Evolutionary conservation across 2,797 vertebrate species (phyloP).

Genomic region (Cyprinella venusta): DNA sequence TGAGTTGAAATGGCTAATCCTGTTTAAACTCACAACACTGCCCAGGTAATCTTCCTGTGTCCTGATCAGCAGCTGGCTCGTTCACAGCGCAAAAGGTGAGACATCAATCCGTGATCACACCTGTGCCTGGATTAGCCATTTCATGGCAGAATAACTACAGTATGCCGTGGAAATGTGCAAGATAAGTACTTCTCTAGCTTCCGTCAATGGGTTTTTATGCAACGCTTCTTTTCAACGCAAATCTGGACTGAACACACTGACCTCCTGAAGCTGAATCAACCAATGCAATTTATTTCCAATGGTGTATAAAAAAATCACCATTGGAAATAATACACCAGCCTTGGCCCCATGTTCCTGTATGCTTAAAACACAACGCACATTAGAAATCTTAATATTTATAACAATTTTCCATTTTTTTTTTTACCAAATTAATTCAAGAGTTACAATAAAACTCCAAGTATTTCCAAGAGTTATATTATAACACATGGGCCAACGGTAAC

Average conservation of each 20-base stretch:
- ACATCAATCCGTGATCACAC: constrained; percentile 60
- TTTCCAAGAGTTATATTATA: neutral
- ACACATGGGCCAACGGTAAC: neutral
- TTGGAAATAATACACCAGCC: neutral
- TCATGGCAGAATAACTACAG: constrained; percentile 1
- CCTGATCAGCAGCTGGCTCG: constrained; percentile 62
- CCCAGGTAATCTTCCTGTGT: constrained; percentile 67
- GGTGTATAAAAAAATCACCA: no score
- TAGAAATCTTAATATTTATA: neutral
- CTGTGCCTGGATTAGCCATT: constrained; percentile 40
- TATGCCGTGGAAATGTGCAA: constrained; percentile 7
- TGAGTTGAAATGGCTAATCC: constrained; percentile 75
- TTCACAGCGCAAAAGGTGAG: constrained; percentile 61
- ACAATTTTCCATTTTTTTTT: neutral
- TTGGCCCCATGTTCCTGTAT: neutral
- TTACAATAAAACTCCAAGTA: neutral
- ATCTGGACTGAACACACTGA: neutral
- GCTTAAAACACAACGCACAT: constrained; percentile 1
- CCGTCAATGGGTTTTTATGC: neutral
- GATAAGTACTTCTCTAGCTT: constrained; percentile 13
- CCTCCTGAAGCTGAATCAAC: neutral
- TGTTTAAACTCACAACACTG: constrained; percentile 67
- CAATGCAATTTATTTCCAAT: neutral
- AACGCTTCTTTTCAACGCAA: neutral
- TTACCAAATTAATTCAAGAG: neutral